phyloP scores from a whole-genome alignment of 2,797 vertebrate genomes.

The Apodemus agrarius region DNA sequence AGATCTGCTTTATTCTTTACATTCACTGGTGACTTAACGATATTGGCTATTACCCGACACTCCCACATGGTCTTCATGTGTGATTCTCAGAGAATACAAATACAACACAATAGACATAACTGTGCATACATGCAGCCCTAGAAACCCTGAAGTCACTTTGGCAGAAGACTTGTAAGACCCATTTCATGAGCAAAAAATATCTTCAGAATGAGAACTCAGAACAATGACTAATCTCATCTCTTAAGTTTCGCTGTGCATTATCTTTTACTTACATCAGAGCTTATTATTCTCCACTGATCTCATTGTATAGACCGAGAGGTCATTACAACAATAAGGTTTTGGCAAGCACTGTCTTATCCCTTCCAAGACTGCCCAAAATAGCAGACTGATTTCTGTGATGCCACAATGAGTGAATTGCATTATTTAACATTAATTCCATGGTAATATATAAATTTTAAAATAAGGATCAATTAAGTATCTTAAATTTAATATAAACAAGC shows the following conservation, averaged over 20 bases:
- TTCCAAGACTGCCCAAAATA: slow-evolving; percentile 3
- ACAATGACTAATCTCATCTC: neutral
- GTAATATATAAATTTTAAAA: slow-evolving; percentile 51
- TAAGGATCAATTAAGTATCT: slow-evolving; percentile 2
- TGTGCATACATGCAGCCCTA: neutral
- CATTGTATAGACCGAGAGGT: neutral
- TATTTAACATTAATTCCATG: neutral
- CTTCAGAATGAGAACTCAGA: slow-evolving; percentile 26
- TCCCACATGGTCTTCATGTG: neutral
- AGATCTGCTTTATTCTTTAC: neutral
- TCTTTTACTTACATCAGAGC: neutral
- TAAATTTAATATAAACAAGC: neutral
- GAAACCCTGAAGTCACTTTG: neutral
- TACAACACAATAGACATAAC: neutral
- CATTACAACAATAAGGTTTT: neutral
- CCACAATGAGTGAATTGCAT: neutral
- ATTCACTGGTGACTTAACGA: neutral
- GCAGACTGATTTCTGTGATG: slow-evolving; percentile 3
- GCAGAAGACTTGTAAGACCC: neutral
- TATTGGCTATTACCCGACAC: neutral
- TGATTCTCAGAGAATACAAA: neutral
- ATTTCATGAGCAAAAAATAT: neutral
- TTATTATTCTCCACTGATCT: neutral
- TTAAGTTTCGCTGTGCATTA: neutral
- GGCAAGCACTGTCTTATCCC: neutral